These are phyloP conservation scores for Tylochromis polylepis DNA, from an alignment of 2,113 vertebrate genomes.

Conservation along the genomic window DNA sequence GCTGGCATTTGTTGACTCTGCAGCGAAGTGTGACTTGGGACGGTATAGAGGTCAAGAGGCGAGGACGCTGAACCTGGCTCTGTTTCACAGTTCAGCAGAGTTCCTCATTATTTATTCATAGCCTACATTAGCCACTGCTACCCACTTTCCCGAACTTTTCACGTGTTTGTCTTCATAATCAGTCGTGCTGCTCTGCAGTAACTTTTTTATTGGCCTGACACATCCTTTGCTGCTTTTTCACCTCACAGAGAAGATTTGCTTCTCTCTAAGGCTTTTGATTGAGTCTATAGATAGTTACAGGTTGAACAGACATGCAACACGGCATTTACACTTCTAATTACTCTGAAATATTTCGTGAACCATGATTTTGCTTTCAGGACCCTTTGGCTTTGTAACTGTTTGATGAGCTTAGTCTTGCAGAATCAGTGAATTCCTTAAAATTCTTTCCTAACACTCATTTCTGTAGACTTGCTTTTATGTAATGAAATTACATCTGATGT, in stretches of 20 bases:
- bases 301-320: neutral
- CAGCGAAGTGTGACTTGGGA: slow-evolving; percentile 57
- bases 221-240: neutral
- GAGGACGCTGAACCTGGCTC: slow-evolving; percentile 36
- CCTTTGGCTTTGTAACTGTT: neutral
- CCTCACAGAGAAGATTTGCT: neutral
- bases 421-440: neutral
- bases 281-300: neutral
- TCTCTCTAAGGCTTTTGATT: neutral
- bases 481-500: neutral
- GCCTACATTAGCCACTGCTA: neutral
- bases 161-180: neutral
- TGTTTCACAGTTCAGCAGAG: slow-evolving; percentile 5
- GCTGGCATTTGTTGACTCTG: slow-evolving; percentile 53
- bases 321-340: neutral
- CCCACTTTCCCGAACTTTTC: neutral
- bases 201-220: neutral
- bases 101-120: slow-evolving; percentile 20
- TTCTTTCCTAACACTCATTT: neutral
- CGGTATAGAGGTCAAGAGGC: slow-evolving; percentile 45
- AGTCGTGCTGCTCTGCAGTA: neutral
- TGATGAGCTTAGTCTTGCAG: neutral
- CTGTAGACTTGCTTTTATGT: neutral
- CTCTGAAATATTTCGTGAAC: neutral
- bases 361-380: neutral